Conservation (phyloP, 1,140 invertebrate species). For the Drosophila setifemur region DNA sequence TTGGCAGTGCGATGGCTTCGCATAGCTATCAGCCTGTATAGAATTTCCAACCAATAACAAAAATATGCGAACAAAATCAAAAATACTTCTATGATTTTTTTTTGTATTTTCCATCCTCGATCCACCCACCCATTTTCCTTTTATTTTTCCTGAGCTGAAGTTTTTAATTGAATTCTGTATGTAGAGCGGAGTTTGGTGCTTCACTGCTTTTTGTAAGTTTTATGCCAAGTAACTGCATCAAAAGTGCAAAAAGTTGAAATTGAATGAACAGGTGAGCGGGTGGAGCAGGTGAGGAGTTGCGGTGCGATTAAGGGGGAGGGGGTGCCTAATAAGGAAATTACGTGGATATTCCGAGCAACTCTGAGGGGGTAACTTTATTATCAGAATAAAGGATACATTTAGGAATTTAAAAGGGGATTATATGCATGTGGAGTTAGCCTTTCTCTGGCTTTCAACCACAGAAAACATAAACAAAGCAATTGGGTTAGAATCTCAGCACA, state of each 20-base stretch:
- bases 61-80: conserved; percentile 37
- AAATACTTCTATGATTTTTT: conserved; percentile 62
- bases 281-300: background rate
- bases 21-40: conserved; percentile 19
- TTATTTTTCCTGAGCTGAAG: conserved; percentile 20
- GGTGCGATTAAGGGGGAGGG: conserved; percentile 16
- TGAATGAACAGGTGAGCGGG: conserved; percentile 3
- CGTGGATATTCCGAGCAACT: background rate
- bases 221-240: conserved; percentile 48
- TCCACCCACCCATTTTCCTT: background rate
- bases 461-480: too few relatives aligned
- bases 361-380: conserved; percentile 15
- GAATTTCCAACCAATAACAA: conserved; percentile 48
- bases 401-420: background rate
- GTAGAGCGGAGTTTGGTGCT: conserved; percentile 25
- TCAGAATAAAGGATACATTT: conserved; percentile 1
- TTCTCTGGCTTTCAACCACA: too few relatives aligned
- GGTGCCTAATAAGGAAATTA: conserved; percentile 43
- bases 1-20: background rate
- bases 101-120: too few relatives aligned
- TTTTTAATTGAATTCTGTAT: conserved; percentile 63
- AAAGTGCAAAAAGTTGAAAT: conserved; percentile 45
- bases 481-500: too few relatives aligned
- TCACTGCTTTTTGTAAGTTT: conserved; percentile 39
- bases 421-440: background rate